Conservation (phyloP, 2,113 vertebrate genomes). For the Zosterops borbonicus region DNA sequence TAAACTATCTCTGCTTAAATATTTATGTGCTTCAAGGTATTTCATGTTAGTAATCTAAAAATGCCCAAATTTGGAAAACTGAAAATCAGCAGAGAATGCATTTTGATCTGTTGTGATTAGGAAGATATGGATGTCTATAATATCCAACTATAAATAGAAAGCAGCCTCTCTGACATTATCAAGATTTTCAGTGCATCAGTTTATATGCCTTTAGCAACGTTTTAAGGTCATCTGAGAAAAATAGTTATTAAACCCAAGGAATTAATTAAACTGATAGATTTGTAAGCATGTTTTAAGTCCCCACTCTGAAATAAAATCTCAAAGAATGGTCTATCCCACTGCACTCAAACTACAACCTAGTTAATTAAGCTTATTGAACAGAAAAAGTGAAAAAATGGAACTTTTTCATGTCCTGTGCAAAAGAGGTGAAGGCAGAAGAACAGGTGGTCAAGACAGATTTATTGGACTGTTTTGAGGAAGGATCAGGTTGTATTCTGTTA, state of each 20-base stretch:
- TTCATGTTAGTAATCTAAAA: slow-evolving; percentile 57
- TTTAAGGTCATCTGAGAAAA: neutral
- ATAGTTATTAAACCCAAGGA: neutral
- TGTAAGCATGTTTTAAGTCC: neutral
- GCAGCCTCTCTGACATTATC: neutral
- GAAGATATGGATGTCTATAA: neutral
- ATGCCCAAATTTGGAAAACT: slow-evolving; percentile 33
- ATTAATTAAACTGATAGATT: neutral
- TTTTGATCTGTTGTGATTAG: neutral
- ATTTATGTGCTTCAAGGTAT: slow-evolving; percentile 61
- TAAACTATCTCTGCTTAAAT: slow-evolving; percentile 69
- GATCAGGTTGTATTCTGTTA: neutral
- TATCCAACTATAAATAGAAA: neutral
- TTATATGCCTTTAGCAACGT: neutral
- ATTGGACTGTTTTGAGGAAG: neutral
- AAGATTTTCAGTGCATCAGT: neutral
- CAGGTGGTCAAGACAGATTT: neutral
- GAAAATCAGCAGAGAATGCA: neutral
- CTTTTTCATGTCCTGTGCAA: neutral
- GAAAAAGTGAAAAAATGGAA: neutral
- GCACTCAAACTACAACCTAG: neutral
- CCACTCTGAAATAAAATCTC: neutral
- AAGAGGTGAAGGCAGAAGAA: neutral
- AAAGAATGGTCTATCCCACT: neutral
- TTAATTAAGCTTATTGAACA: neutral